Conservation (phyloP, 2,888 invertebrate genomes). For the Calameuta filiformis region DNA sequence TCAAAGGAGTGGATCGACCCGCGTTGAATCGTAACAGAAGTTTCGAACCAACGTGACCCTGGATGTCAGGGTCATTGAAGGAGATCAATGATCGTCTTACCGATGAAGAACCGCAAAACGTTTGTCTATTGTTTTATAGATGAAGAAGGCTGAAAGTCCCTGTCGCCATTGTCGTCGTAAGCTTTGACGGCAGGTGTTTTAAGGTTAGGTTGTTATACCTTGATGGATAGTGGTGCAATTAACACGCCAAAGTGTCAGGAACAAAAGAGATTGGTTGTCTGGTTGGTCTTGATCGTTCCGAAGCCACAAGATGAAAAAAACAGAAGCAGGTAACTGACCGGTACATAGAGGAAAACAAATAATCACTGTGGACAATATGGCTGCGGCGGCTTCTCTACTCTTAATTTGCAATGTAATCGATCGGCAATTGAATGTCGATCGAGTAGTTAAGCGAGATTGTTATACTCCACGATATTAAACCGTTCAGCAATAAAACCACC, state of each 20-base stretch:
- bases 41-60: conserved; percentile 41
- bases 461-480: conserved; percentile 33
- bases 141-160: not conserved
- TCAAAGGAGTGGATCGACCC: conserved; percentile 32
- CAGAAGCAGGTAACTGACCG: not conserved
- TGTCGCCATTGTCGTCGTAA: not conserved
- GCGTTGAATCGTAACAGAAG: conserved; percentile 39
- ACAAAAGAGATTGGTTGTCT: not conserved
- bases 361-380: not conserved
- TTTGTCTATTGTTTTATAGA: not conserved
- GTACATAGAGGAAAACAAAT: not conserved
- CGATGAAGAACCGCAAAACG: not conserved
- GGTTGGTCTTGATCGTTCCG: not conserved
- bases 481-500: conserved; percentile 53
- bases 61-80: conserved; percentile 9
- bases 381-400: not conserved
- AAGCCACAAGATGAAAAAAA: not conserved
- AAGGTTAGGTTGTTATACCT: not conserved
- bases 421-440: not conserved
- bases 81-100: not conserved
- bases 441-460: not conserved
- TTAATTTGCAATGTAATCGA: not conserved
- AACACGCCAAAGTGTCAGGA: conserved; percentile 1
- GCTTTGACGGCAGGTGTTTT: not conserved
- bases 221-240: not conserved